Evolutionary conservation across 2,888 invertebrate genomes (phyloP), one percentile per base, ranked within the genome.

Genomic region (Apotomis betuletana): DNA sequence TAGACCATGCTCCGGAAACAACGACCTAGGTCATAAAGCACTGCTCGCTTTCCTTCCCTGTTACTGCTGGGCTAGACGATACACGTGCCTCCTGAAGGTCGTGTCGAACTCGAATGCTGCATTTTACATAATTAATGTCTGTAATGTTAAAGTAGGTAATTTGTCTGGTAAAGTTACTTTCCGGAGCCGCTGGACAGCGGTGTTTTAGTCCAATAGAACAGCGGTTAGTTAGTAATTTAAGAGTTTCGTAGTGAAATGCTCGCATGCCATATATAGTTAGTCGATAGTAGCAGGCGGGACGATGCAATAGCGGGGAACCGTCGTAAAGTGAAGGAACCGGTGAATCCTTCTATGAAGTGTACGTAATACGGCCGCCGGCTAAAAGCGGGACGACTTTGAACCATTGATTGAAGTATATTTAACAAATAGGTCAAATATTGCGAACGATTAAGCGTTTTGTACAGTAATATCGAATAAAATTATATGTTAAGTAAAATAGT

Each of bases 381-480:
- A 79, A 84, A 90, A 90, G 90, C 87, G 79, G 80, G 77, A 77
- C 74, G 78, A 79, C 77, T 82, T 80, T 74, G 81, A 80, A 77
- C 78, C 83, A 80, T 80, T 77, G 80, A 79, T 80, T 75, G 81
- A 80, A 81, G 79, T 80, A 78, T 80, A 74, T 77, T 76, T 83
- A 79, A 80, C 81, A 84, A 83, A 85, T 91, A 91, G 90, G 87
- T 86, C 87, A 92, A 92, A 91, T 89, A 89, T 90, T 90, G 90
- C 85, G 87, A 85, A 83, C 83, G 86, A 84, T 78, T 88, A 90
- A 89, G 87, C 89, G 89, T 91, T 92, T 92, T 92, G 92, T 92
- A 93, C 92, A 92, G 92, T 90, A 81, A 89, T 87, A 86, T 87
- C 82, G 85, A 87, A 83, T 87, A 88, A 86, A 83, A 85, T 65